phyloP scores from a whole-genome alignment of 2,113 vertebrate species.

The Agelaius tricolor region DNA sequence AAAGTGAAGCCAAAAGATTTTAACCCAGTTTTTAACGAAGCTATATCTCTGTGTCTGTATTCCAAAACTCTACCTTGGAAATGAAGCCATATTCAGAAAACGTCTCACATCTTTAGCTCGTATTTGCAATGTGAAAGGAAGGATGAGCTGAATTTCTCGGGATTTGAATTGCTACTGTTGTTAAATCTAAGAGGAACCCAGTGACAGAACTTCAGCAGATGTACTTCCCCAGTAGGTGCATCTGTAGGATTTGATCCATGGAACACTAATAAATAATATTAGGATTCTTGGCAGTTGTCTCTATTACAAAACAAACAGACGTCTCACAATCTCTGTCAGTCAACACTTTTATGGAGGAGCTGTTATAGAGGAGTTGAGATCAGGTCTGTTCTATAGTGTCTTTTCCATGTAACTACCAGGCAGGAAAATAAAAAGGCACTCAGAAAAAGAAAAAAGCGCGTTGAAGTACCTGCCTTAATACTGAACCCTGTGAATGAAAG shows the following conservation, averaged over 20 bases:
- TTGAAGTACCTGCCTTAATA: neutral
- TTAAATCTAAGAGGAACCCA: neutral
- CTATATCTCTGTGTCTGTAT: neutral
- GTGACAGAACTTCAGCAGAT: neutral
- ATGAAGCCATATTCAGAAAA: neutral
- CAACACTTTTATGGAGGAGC: neutral
- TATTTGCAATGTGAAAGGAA: neutral
- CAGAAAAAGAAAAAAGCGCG: neutral
- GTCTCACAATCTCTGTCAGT: neutral
- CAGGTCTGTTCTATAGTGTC: neutral
- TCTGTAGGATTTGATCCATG: neutral
- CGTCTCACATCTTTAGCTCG: neutral
- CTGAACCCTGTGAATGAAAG: neutral
- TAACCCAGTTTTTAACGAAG: neutral
- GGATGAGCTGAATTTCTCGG: neutral
- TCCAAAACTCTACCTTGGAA: neutral
- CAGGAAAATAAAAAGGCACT: accelerated
- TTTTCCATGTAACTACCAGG: neutral
- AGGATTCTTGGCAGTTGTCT: neutral
- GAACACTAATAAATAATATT: neutral
- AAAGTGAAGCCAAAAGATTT: neutral
- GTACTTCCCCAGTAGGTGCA: neutral
- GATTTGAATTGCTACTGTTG: neutral
- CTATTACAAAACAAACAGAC: neutral
- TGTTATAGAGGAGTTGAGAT: neutral